A percentile compares a stretch with the other conserved stretches of the same genome.
These are phyloP conservation scores for Macaca nemestrina DNA, from an alignment of 2,113 vertebrate genomes.

Conservation along the genomic window DNA sequence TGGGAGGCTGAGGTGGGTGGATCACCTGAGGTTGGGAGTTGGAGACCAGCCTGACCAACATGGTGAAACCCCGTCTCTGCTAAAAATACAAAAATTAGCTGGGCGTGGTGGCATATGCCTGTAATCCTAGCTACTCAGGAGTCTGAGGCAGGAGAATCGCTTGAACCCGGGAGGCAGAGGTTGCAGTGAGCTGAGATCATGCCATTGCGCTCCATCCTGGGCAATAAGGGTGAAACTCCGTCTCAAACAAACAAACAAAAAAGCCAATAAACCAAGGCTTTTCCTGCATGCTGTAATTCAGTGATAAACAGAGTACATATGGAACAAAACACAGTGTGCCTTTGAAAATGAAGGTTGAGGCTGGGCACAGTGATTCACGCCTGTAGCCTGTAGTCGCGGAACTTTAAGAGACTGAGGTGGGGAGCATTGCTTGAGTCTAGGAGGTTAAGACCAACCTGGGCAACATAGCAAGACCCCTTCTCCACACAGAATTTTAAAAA, in stretches of 20 bases:
- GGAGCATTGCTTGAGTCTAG: not conserved
- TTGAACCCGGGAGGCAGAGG: no score
- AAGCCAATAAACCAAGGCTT: not conserved
- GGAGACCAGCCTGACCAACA: no score
- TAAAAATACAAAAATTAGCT: no score
- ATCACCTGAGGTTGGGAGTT: no score
- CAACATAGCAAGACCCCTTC: not conserved
- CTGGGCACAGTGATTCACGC: not conserved
- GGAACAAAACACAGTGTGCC: not conserved
- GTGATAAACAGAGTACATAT: accelerated
- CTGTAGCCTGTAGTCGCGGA: not conserved
- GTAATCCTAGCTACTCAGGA: no score
- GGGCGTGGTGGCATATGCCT: no score
- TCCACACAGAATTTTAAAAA: not conserved
- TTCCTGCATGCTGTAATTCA: not conserved
- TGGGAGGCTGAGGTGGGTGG: no score
- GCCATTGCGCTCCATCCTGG: no score
- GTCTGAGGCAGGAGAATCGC: no score
- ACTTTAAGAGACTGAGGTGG: not conserved
- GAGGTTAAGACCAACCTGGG: not conserved
- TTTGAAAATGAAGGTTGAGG: not conserved
- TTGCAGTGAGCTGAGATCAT: no score
- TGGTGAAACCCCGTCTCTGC: no score
- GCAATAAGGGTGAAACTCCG: no score
- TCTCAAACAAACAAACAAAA: not conserved